Conservation (phyloP, 2,113 vertebrate genomes). For the Ia io region DNA sequence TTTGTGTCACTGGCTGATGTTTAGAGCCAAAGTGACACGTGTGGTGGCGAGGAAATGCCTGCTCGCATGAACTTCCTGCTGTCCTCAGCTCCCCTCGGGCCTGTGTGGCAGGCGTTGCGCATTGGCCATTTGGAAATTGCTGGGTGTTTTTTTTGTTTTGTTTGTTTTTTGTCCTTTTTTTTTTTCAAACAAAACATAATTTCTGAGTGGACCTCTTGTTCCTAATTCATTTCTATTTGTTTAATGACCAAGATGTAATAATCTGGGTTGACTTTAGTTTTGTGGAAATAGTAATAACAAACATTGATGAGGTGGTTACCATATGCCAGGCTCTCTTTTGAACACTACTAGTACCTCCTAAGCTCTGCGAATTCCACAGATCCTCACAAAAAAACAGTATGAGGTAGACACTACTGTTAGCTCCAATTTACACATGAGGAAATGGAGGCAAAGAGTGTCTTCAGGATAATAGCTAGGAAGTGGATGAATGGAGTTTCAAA, state of each 20-base stretch:
- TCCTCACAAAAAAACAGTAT: neutral
- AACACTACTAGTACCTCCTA: neutral
- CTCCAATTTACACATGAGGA: neutral
- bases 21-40: neutral
- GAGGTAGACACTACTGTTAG: neutral
- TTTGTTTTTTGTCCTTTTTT: neutral
- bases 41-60: neutral
- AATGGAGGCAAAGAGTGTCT: neutral
- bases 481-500: neutral
- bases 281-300: neutral
- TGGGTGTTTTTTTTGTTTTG: too few species aligned
- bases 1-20: neutral
- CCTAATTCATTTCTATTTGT: neutral
- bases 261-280: neutral
- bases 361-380: neutral
- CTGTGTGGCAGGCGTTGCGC: neutral
- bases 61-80: neutral
- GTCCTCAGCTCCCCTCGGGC: neutral
- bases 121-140: neutral
- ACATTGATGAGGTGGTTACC: neutral
- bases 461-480: neutral
- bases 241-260: neutral
- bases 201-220: neutral
- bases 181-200: conserved; percentile 5
- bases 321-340: neutral